Base-by-base conservation (phyloP, 2,888 invertebrate genomes). In the Amorpha juglandis region DNA sequence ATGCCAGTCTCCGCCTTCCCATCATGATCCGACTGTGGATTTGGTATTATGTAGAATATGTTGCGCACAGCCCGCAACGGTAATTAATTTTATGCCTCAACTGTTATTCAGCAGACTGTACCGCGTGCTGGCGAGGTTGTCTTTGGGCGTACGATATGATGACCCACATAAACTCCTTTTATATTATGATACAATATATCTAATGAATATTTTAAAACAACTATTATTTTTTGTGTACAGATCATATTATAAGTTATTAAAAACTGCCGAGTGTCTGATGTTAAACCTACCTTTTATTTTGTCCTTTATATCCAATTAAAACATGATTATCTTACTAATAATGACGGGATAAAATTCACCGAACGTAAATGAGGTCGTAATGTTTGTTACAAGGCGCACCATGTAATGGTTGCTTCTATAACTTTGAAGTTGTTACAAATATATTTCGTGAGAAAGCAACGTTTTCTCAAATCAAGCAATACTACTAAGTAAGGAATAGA, bases 401-500 rank as follows among this genome's bases (percentile, higher is more conserved):
- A 92, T 92, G 76, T 86, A 84, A 92, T 92, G 92, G 91, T 83
- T 74, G 88, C 87, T 87, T 81, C 78, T 79, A 79, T 82, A 81
- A 81, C 77, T 81, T 81, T 78, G 72, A 82, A 75, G 83, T 88
- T 88, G 88, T 90, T 88, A 90, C 82, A 83, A 79, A 80, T 70
- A 83, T 78, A 81, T 78, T 83, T 87, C 82, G 79, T 79, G 88
- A 89, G 92, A 88, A 89, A 87, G 80, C 87, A 76, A 83, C 81
- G 87, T 84, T 89, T 90, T 90, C 91, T 91, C 87, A 82, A 83
- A 87, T 88, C 89, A 92, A 93, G 93, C 93, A 93, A 93, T 93
- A 93, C 89, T 93, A 92, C 87, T 84, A 58, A 58, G n/a, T 80
- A 87, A 87, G 81, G 81, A 76, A 76, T 88, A 90, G 85, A 76